Conservation (phyloP, 2,797 vertebrate species). For the Enteromius thamalakanensis region DNA sequence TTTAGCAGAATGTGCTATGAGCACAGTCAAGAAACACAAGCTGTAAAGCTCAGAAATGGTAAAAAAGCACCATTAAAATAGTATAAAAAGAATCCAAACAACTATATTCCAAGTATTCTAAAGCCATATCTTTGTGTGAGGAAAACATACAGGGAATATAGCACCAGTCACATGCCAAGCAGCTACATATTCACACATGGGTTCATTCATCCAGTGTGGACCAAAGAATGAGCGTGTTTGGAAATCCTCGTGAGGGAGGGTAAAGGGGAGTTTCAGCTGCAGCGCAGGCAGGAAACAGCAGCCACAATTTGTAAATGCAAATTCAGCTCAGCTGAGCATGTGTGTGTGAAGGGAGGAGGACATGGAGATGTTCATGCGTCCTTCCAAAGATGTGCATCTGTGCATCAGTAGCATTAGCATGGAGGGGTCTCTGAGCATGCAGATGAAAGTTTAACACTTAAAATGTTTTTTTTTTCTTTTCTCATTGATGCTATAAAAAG, state of each 20-base stretch:
- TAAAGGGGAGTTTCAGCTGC: conserved; percentile 50
- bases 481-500: not conserved
- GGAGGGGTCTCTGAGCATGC: not conserved
- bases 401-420: not conserved
- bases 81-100: not conserved
- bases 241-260: conserved; percentile 50
- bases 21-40: not conserved
- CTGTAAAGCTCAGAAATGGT: not conserved
- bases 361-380: not conserved
- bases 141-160: not conserved
- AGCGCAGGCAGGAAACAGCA: conserved; percentile 43
- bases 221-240: conserved; percentile 42
- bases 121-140: not conserved
- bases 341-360: not conserved
- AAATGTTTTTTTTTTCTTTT: not conserved
- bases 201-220: conserved; percentile 25
- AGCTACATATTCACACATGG: not conserved
- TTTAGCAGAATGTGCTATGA: not conserved
- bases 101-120: not conserved
- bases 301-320: conserved; percentile 62
- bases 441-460: not conserved
- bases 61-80: not conserved
- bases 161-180: not conserved
- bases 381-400: not conserved
- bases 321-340: conserved; percentile 55